Evolutionary conservation across 2,888 invertebrate species (phyloP).

Genomic region (Hemithea aestivaria): DNA sequence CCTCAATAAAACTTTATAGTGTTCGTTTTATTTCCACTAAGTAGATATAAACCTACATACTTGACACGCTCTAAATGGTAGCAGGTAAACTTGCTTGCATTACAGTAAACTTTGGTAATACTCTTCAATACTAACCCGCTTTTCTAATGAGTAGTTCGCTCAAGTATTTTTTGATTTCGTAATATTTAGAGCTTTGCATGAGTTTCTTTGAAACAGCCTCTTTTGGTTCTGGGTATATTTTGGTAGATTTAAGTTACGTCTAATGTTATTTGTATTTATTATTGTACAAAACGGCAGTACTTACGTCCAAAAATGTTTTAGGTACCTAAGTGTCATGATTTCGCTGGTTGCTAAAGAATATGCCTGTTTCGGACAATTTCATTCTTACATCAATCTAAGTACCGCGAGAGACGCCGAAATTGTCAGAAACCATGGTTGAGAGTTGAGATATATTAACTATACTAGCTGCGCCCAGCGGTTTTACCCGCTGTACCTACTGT

Average conservation of each 20-base stretch:
- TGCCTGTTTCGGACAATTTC: too few species aligned
- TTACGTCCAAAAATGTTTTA: too few species aligned
- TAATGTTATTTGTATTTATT: constrained; percentile 5
- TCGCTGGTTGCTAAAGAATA: too few species aligned
- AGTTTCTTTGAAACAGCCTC: constrained; percentile 75
- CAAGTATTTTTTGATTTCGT: constrained; percentile 10
- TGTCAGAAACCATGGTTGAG: too few species aligned
- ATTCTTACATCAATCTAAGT: too few species aligned
- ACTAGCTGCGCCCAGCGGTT: too few species aligned
- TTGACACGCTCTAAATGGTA: constrained; percentile 14
- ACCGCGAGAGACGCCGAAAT: too few species aligned
- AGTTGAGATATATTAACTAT: too few species aligned
- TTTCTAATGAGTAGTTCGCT: constrained; percentile 12
- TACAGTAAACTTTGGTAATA: constrained; percentile 14
- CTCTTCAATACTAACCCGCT: constrained; percentile 14
- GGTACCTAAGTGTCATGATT: too few species aligned
- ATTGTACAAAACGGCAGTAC: constrained; percentile 1
- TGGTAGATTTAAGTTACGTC: constrained; percentile 22
- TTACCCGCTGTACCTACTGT: too few species aligned
- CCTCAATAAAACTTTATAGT: too few species aligned
- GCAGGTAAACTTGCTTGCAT: constrained; percentile 13
- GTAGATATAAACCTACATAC: constrained; percentile 8
- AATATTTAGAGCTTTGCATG: constrained; percentile 58
- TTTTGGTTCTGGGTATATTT: constrained; percentile 62
- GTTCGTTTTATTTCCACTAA: constrained; percentile 6